phyloP scores from a whole-genome alignment of 2,797 vertebrate species.

The Poecilia gillii region DNA sequence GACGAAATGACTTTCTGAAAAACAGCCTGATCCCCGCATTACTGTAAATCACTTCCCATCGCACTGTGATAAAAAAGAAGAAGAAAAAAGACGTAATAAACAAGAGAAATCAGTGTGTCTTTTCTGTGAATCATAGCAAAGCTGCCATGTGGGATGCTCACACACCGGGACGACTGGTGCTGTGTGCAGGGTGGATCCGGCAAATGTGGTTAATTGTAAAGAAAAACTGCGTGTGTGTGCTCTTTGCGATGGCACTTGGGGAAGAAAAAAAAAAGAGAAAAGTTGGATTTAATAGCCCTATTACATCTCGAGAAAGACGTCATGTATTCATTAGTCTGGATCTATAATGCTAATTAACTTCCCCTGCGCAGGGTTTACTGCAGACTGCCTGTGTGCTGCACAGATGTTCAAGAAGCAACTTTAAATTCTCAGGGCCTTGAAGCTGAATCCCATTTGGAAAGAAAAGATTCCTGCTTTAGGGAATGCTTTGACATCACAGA shows the following conservation, averaged over 20 bases:
- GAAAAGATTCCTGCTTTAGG: conserved; percentile 36
- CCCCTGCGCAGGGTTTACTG: conserved; percentile 58
- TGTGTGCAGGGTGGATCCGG: conserved; percentile 58
- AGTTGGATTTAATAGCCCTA: conserved; percentile 62
- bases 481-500: conserved; percentile 33
- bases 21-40: conserved; percentile 67
- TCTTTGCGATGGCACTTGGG: conserved; percentile 42
- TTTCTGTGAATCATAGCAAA: conserved; percentile 48
- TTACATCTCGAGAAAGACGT: conserved; percentile 60
- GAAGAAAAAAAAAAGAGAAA: conserved; percentile 29
- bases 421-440: conserved; percentile 51
- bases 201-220: conserved; percentile 55
- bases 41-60: conserved; percentile 75
- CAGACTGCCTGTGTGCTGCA: conserved; percentile 64
- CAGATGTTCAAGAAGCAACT: conserved; percentile 74
- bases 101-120: conserved; percentile 73
- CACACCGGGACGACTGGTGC: conserved; percentile 50
- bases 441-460: conserved; percentile 34
- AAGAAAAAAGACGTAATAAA: conserved; percentile 58
- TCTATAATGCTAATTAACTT: conserved; percentile 76
- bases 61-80: not conserved
- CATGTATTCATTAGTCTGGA: conserved; percentile 69
- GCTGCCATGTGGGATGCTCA: conserved; percentile 32
- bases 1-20: conserved; percentile 69
- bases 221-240: conserved; percentile 45